Percentiles rank a stretch among this genome's conserved stretches.
Evolutionary conservation across 2,113 vertebrate genomes (phyloP).

Genomic region (Microtus pennsylvanicus): DNA sequence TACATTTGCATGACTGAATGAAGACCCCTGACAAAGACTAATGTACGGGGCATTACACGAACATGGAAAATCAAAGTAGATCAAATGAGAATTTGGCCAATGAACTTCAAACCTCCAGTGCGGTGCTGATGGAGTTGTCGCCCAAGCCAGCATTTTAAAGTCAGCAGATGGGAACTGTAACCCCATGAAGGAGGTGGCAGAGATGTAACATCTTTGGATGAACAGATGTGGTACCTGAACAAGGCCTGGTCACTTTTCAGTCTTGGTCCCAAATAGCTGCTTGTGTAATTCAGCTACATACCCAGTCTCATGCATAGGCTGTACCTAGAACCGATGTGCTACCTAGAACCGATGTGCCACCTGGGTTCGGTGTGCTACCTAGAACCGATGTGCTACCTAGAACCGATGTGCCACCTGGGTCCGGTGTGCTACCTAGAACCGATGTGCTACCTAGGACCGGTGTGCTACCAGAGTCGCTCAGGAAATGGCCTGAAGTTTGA

Average conservation of each 20-base stretch:
- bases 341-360: not conserved
- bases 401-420: too few species aligned
- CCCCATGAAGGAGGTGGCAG: not conserved
- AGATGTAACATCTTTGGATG: not conserved
- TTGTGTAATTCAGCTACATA: not conserved
- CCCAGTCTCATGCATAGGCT: not conserved
- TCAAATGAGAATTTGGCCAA: not conserved
- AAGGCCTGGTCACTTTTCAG: not conserved
- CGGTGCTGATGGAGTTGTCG: not conserved
- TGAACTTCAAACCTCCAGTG: not conserved
- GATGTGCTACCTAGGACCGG: not conserved
- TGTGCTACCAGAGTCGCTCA: not conserved
- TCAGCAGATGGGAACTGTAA: not conserved
- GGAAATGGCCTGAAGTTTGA: constrained; percentile 9
- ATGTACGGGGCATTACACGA: not conserved
- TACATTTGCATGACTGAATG: not conserved
- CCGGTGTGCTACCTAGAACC: not conserved
- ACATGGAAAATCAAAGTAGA: not conserved
- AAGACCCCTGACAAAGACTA: not conserved
- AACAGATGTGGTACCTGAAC: not conserved
- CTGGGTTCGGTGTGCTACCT: too few species aligned
- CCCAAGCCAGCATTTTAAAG: not conserved
- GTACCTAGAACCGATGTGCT: not conserved
- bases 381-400: too few species aligned
- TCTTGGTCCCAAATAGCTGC: constrained; percentile 7